Evolutionary conservation across 2,113 vertebrate species (phyloP), one percentile per base, ranked within the genome.

Genomic region (Chamaetylas fuelleborni): DNA sequence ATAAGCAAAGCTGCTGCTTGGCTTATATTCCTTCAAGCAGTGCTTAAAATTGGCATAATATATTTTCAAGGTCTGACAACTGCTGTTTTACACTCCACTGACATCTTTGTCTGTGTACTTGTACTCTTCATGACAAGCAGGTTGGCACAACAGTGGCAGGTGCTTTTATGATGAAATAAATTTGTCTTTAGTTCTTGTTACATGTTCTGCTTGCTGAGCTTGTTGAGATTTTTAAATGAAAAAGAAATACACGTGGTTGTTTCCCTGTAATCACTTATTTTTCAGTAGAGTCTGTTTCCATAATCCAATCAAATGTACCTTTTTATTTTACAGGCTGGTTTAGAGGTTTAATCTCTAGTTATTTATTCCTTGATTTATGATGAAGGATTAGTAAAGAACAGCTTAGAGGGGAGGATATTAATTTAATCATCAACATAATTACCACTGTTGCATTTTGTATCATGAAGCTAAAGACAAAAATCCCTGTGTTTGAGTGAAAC

Each of bases 111-210:
- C 56, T 50, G 34, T 19, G 4, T 34, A 14, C 54, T 81, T 51
- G 64, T 77, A 34, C 45, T 93, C 58, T 61, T 81, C 54, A 29
- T 61, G 90, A 78, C 79, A 73, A 66, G 70, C 69, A 83, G 54
- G 47, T 31, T 93, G 70, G 77, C 64, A 72, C 71, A 74, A 51
- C 17, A 65, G 34, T 34, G 79, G 92, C 69, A 91, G 79, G 43
- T 65, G 73, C 43, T 91, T 95, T 91, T 86, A 69, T 43, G 94
- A 83, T 71, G 47, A 92, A 92, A 92, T 91, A 92, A 77, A 86
- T 95, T 83, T 91, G 23, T 91, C 72, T 93, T 82, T 67, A 86
- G 40, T 40, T 93, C 72, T 79, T 76, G 62, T 82, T 91, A 76
- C 72, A 82, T 2, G 74, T 91, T 94, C 92, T 90, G 65, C 64